Base-by-base conservation (phyloP, 2,888 invertebrate species). In the Prosopocoilus inquinatus region DNA sequence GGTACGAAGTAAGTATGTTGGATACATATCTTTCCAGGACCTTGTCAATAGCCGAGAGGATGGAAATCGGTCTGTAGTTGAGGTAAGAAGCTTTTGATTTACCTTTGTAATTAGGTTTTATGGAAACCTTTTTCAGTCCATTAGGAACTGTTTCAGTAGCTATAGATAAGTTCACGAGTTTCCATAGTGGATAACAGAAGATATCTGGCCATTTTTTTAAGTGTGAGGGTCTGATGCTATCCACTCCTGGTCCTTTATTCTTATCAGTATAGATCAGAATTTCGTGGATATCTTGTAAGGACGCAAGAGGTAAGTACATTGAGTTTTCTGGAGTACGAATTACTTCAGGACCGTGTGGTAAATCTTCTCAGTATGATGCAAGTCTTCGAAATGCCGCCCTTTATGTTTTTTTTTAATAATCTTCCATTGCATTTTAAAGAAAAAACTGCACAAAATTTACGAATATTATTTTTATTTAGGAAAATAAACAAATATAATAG, bases 231-330 rank as follows among this genome's bases (percentile, higher is more conserved):
- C 43, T 43, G 15, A 43, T 43, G 15, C 11, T 20, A 1, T 43
- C 43, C 12, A 13, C 43, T 43, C 43, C 43, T n/a, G 43, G 43
- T 16, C 16, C 43, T 11, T 43, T 43, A 43, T 43, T 43, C 20
- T 15, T 43, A 13, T 43, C 43, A 15, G 12, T 43, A 12, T 15
- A 9, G 9, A 9, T 43, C 9, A 43, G 15, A 9, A 43, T 43
- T 20, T 15, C 4, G 16, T 43, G 11, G 15, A 43, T 16, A 9
- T 43, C 43, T 9, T 7, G n/a, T 43, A 16, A 16, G 3, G 15
- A 9, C 12, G 20, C 20, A 11, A 12, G 43, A 16, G 43, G 43
- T 15, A 43, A 9, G 43, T 43, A 43, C 15, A 43, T 20, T n/a
- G 43, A 16, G 43, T 20, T 20, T 20, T 3, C 20, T 2, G 11